Base-by-base conservation (phyloP, 1,140 invertebrate genomes). In the Calephelis virginiensis region DNA sequence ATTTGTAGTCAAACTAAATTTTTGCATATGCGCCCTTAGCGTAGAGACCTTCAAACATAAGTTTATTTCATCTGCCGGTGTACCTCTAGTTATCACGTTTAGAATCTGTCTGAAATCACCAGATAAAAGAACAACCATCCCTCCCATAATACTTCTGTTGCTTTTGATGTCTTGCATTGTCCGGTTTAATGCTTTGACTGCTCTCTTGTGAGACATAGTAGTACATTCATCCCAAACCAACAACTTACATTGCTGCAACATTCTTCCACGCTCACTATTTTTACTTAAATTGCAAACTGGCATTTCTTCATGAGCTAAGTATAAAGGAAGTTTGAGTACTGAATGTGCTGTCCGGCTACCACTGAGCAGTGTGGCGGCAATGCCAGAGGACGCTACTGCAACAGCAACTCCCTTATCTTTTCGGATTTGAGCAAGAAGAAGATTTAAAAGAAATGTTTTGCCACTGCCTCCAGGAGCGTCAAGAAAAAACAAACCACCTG, bases 41-140 rank as follows among this genome's bases (percentile, higher is more conserved):
- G 28, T 28, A 28, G 28, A 28, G 28, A 4, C 28, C 28, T 28
- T 28, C 28, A 28, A 28, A 28, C 28, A 28, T 28, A 4, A 2
- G 2, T 28, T 28, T 28, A 28, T 28, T 28, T 91, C 84, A 78
- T 93, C 83, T 66, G 86, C 87, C 61, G 71, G 66, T 12, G 87
- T 92, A 68, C 76, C 82, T 75, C 80, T 74, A 53, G 73, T 68
- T 28, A 92, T 85, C 6, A 93, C 83, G 5, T 90, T 90, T 28
- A 93, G 69, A n/a, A 79, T 92, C 78, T 93, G 90, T 60, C 90
- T 67, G 75, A 93, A 93, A 81, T 93, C 89, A 53, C 92, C 91
- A 45, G 74, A 72, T 8, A 78, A 64, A 7, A 76, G 45, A 9
- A 80, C 70, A 0, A 75, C 70, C 63, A 76, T 64, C 40, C 70